Percentiles rank a stretch among this genome's conserved stretches.
phyloP scores from a whole-genome alignment of 2,888 invertebrate genomes.

The Apamea anceps region DNA sequence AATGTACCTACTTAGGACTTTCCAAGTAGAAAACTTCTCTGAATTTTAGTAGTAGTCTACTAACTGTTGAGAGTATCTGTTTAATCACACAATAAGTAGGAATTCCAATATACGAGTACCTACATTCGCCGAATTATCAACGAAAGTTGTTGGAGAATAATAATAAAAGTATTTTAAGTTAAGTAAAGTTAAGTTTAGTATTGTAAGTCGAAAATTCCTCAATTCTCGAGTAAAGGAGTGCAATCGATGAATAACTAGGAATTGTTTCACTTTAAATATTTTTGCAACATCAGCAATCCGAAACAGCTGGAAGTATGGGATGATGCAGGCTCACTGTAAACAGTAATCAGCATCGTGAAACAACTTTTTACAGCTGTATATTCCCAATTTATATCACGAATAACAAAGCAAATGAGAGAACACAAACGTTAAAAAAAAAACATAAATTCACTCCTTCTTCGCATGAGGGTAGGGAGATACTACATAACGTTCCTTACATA shows the following conservation, averaged over 20 bases:
- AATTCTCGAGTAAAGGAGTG: not conserved
- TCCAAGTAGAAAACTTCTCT: not conserved
- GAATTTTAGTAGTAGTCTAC: not conserved
- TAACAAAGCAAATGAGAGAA: not conserved
- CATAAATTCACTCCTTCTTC: not conserved
- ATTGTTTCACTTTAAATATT: not conserved
- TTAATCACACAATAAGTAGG: not conserved
- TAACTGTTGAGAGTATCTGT: not conserved
- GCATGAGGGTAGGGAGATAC: not conserved
- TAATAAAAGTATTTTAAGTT: not conserved
- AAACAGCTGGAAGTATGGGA: not conserved
- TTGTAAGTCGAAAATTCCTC: not conserved
- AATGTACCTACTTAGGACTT: not conserved
- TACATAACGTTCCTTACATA: not conserved
- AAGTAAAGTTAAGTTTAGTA: too few relatives aligned
- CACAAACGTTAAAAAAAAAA: not conserved
- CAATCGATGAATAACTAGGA: not conserved
- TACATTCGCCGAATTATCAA: not conserved
- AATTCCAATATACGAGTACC: not conserved
- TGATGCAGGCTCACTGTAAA: not conserved
- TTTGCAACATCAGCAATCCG: not conserved
- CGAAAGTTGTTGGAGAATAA: not conserved
- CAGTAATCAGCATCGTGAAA: not conserved
- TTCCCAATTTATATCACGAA: not conserved
- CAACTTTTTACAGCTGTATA: not conserved